phyloP scores from a whole-genome alignment of 1,140 invertebrate genomes.

The Linepithema humile region DNA sequence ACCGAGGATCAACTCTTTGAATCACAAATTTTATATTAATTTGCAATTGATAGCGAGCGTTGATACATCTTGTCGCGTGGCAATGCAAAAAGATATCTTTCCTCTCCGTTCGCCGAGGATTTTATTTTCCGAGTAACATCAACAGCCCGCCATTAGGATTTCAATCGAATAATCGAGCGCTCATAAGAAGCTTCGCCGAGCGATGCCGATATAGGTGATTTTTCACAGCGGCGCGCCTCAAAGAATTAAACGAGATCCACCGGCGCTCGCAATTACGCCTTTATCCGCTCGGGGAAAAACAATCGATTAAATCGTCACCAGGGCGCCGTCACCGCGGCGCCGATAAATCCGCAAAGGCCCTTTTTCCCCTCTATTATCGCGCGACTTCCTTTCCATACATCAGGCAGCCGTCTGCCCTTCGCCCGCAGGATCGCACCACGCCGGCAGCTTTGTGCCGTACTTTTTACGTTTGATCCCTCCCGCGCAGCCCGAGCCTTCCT shows the following conservation, averaged over 20 bases:
- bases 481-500: conserved; percentile 44
- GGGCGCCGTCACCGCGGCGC: conserved; percentile 41
- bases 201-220: conserved; percentile 22
- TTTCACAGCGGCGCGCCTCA: conserved; percentile 36
- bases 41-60: neutral
- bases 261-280: conserved; percentile 55
- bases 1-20: neutral
- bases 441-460: conserved; percentile 63
- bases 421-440: conserved; percentile 67
- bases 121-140: neutral
- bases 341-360: conserved; percentile 64
- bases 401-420: conserved; percentile 65
- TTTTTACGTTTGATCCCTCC: conserved; percentile 68
- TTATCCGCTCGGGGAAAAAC: conserved; percentile 49
- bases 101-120: neutral
- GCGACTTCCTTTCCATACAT: conserved; percentile 75
- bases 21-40: neutral
- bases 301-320: conserved; percentile 69
- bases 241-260: conserved; percentile 50
- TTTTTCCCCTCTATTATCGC: conserved; percentile 73
- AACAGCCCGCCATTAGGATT: conserved; percentile 3
- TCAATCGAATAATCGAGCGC: conserved; percentile 20
- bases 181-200: neutral
- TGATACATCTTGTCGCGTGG: neutral
- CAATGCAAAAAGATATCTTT: neutral